These are phyloP conservation scores for Cirrhinus molitorella DNA, from an alignment of 2,797 vertebrate genomes.

Conservation along the genomic window DNA sequence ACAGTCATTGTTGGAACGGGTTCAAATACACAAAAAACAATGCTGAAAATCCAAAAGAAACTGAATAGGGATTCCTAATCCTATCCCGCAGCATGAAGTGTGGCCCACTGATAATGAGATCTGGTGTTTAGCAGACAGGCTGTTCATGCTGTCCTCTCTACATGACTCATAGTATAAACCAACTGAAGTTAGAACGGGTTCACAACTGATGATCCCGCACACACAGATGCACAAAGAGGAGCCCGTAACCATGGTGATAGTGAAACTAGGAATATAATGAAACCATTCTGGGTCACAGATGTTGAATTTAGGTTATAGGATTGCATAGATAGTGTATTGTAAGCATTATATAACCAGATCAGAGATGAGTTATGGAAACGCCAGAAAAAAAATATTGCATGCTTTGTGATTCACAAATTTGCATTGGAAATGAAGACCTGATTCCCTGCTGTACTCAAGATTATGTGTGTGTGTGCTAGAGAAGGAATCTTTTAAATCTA, in stretches of 20 bases:
- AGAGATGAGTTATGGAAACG: constrained; percentile 2
- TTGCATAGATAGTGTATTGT: constrained; percentile 5
- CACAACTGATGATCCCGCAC: constrained; percentile 21
- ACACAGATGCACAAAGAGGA: constrained; percentile 7
- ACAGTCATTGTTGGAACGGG: no score
- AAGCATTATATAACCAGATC: background rate
- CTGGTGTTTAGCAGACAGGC: constrained; percentile 14
- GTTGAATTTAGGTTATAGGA: constrained; percentile 28
- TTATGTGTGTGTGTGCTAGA: constrained; percentile 53
- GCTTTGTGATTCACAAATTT: constrained; percentile 51
- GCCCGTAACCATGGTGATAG: constrained; percentile 48
- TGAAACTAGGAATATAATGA: constrained; percentile 32
- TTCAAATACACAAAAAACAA: no score
- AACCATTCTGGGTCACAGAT: constrained; percentile 31
- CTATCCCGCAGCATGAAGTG: constrained; percentile 1
- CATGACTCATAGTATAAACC: constrained; percentile 35
- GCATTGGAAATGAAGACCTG: constrained; percentile 41
- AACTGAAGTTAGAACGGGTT: constrained; percentile 16
- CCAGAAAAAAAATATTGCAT: constrained; percentile 3
- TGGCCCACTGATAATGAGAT: constrained; percentile 33
- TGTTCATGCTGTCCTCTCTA: constrained; percentile 29
- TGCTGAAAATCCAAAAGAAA: no score
- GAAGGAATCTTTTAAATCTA: background rate
- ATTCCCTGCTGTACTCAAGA: constrained; percentile 31
- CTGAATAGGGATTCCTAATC: background rate